Evolutionary conservation across 1,140 invertebrate genomes (phyloP).

Genomic region (Metopolophium dirhodum): DNA sequence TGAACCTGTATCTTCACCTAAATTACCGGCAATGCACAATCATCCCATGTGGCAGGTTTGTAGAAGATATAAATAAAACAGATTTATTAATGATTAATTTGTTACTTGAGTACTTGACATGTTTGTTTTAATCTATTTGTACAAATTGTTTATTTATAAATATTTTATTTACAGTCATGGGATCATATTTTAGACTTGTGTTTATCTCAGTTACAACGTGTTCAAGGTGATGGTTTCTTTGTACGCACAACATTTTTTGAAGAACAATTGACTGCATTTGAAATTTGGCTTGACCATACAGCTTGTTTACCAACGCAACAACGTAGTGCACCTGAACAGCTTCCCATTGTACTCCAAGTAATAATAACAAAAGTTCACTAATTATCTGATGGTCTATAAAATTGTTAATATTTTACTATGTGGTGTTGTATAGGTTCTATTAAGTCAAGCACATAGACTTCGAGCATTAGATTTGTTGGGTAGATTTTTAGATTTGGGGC

Average conservation of each 20-base stretch:
- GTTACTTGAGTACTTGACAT: background rate
- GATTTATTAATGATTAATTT: background rate
- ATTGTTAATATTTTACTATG: conserved; percentile 49
- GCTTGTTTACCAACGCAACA: conserved; percentile 73
- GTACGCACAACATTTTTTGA: conserved; percentile 93
- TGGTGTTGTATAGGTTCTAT: conserved; percentile 72
- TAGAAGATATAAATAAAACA: background rate
- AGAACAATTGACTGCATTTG: conserved; percentile 98
- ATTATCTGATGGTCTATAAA: background rate
- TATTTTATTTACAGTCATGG: conserved; percentile 73
- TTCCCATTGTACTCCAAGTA: conserved; percentile 95
- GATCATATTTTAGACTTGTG: conserved; percentile 95
- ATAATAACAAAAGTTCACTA: conserved; percentile 59
- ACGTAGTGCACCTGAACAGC: conserved; percentile 88
- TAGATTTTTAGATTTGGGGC: conserved; percentile 94
- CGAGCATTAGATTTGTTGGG: conserved; percentile 93
- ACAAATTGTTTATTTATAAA: background rate
- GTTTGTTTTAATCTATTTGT: background rate
- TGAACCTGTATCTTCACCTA: conserved; percentile 89
- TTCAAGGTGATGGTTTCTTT: conserved; percentile 72
- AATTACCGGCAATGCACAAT: conserved; percentile 88
- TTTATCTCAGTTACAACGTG: conserved; percentile 83
- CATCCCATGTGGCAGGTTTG: conserved; percentile 84
- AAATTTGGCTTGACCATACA: conserved; percentile 83
- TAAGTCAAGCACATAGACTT: conserved; percentile 95